Percentiles rank a stretch among this genome's conserved stretches.
phyloP scores from a whole-genome alignment of 23 tunicate species.

The Diplosoma virens region DNA sequence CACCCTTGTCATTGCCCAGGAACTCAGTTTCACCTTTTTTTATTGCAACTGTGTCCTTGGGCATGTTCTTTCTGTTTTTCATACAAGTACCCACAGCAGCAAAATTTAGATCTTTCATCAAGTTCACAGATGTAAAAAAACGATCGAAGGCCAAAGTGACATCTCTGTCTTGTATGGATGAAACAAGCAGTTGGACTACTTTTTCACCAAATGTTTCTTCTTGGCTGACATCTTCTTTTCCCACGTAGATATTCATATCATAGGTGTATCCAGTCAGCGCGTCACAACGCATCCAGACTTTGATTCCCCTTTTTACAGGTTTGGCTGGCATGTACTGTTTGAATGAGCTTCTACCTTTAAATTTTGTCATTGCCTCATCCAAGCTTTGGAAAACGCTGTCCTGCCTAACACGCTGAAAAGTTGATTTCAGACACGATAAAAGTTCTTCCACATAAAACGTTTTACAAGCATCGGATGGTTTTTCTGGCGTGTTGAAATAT shows the following conservation, averaged over 20 bases:
- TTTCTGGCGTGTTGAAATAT: slow-evolving; percentile 5
- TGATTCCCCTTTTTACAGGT: slow-evolving; percentile 31
- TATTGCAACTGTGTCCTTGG: neutral
- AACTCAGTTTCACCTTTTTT: slow-evolving; percentile 26
- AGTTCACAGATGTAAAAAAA: slow-evolving; percentile 27
- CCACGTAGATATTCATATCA: slow-evolving; percentile 14
- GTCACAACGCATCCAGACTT: slow-evolving; percentile 32
- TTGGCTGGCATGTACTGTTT: slow-evolving; percentile 27
- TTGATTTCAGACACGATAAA: slow-evolving; percentile 8
- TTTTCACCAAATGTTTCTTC: slow-evolving; percentile 24
- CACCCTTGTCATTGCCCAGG: slow-evolving; percentile 3
- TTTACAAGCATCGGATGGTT: slow-evolving; percentile 4
- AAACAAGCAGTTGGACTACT: slow-evolving; percentile 12
- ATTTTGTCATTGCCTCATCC: slow-evolving; percentile 23
- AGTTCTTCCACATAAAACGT: slow-evolving; percentile 16
- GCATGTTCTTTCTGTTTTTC: slow-evolving; percentile 25
- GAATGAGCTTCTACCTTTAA: slow-evolving; percentile 15
- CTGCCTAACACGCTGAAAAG: slow-evolving; percentile 19
- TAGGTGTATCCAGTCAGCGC: slow-evolving; percentile 16
- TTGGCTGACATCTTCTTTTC: slow-evolving; percentile 14
- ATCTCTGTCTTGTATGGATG: slow-evolving; percentile 17
- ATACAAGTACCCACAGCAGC: slow-evolving; percentile 30
- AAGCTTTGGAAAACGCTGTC: slow-evolving; percentile 15
- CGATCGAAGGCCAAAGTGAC: slow-evolving; percentile 35
- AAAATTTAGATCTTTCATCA: slow-evolving; percentile 6